Conservation (phyloP, 2,113 vertebrate genomes). For the Baryphthengus martii region DNA sequence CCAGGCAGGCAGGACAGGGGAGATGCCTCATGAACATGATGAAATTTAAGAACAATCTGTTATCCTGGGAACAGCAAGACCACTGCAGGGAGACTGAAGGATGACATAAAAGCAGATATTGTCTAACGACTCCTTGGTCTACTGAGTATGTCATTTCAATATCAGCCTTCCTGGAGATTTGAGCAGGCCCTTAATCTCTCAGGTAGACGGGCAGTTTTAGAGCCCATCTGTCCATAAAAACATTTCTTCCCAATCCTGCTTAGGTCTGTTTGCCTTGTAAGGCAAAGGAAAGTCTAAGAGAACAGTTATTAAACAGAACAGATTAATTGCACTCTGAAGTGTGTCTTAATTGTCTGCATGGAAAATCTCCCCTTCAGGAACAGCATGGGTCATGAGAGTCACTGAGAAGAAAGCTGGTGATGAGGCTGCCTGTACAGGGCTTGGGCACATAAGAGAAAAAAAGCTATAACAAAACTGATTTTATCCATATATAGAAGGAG, state of each 20-base stretch:
- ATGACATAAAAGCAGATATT: background rate
- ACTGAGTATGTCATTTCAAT: background rate
- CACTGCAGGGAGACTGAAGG: background rate
- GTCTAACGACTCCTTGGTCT: background rate
- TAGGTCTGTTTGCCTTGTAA: slow-evolving; percentile 13
- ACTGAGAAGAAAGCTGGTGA: background rate
- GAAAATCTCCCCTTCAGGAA: background rate
- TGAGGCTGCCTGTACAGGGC: background rate
- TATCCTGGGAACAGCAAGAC: background rate
- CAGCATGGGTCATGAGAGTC: background rate
- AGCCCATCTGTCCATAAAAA: background rate
- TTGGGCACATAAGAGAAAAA: background rate
- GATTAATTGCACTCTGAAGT: background rate
- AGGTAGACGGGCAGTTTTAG: slow-evolving; percentile 1
- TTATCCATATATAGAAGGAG: background rate
- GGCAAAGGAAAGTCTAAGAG: background rate
- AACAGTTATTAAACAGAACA: background rate
- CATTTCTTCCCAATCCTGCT: background rate
- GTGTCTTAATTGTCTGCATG: background rate
- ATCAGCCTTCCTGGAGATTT: background rate
- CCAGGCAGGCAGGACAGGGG: background rate
- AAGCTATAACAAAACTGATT: background rate
- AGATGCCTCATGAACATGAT: background rate
- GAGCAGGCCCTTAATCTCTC: background rate
- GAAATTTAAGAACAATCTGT: background rate